Evolutionary conservation across 2,797 vertebrate genomes (phyloP).

Genomic region (Catharus ustulatus): DNA sequence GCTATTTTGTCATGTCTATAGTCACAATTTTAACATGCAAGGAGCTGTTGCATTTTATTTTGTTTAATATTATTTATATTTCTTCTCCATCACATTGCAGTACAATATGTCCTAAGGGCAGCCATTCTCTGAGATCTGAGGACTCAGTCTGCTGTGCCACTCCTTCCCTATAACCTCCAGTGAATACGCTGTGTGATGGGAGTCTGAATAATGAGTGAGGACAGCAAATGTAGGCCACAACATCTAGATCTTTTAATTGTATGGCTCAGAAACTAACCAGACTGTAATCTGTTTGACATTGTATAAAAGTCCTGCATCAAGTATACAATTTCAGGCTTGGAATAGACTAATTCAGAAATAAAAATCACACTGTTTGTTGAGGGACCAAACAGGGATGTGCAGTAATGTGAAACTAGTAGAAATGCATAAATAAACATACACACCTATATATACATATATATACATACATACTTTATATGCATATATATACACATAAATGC

Average conservation of each 20-base stretch:
- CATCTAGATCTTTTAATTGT: not conserved
- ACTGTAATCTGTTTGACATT: not conserved
- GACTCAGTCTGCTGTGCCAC: not conserved
- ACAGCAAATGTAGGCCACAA: not conserved
- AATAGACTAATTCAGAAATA: not conserved
- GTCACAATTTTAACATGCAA: not conserved
- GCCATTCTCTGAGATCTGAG: not conserved
- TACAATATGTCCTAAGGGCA: not conserved
- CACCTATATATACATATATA: fast-evolving
- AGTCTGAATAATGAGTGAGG: not conserved
- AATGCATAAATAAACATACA: fast-evolving
- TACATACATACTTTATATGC: fast-evolving
- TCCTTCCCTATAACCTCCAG: not conserved
- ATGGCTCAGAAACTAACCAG: not conserved
- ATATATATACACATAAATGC: fast-evolving
- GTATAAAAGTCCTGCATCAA: not conserved
- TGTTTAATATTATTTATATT: not conserved
- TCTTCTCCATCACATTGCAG: not conserved
- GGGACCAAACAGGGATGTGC: not conserved
- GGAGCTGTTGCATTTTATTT: not conserved
- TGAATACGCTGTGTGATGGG: not conserved
- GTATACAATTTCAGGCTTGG: not conserved
- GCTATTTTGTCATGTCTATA: not conserved
- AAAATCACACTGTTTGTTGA: not conserved
- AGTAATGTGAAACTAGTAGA: not conserved